Conservation (phyloP, 1,140 invertebrate species). For the Zaprionus gabonicus region DNA sequence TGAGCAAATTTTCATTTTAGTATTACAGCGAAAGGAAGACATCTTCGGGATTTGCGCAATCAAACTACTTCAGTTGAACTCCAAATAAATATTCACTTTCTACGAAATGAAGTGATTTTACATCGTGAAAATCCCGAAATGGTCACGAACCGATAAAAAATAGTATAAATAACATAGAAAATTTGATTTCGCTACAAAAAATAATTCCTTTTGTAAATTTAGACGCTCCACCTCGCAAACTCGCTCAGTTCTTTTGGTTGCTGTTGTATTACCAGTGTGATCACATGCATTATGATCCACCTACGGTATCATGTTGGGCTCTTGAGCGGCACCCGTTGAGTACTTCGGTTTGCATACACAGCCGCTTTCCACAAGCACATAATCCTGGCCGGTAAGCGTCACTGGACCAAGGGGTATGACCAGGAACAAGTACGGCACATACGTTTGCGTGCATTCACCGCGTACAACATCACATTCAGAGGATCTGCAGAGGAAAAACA, state of each 20-base stretch:
- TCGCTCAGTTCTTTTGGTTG: slow-evolving; percentile 82
- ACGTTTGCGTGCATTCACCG: slow-evolving; percentile 95
- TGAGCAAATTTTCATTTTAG: slow-evolving; percentile 75
- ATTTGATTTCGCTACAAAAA: slow-evolving; percentile 82
- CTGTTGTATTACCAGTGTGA: slow-evolving; percentile 48
- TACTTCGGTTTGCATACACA: slow-evolving; percentile 95
- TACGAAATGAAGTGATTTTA: slow-evolving; percentile 2
- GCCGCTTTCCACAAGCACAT: slow-evolving; percentile 95
- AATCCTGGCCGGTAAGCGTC: slow-evolving; percentile 95
- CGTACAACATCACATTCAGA: slow-evolving; percentile 94
- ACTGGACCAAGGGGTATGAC: slow-evolving; percentile 95
- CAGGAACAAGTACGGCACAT: slow-evolving; percentile 95
- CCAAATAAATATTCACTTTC: not conserved
- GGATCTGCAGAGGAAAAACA: slow-evolving; percentile 86
- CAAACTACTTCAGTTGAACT: not conserved
- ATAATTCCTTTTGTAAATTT: slow-evolving; percentile 74
- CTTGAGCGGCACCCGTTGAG: slow-evolving; percentile 85
- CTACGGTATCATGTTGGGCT: slow-evolving; percentile 85
- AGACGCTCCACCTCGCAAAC: slow-evolving; percentile 63
- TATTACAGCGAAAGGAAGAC: slow-evolving; percentile 56
- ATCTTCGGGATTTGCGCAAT: slow-evolving; percentile 15
- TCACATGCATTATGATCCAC: slow-evolving; percentile 18
- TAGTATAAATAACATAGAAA: slow-evolving; percentile 76
- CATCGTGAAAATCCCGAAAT: slow-evolving; percentile 16
- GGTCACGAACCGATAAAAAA: slow-evolving; percentile 51